A percentile compares a stretch with the other conserved stretches of the same genome.
Conservation (phyloP, 2,113 vertebrate species). For the Corydoras sp. region DNA sequence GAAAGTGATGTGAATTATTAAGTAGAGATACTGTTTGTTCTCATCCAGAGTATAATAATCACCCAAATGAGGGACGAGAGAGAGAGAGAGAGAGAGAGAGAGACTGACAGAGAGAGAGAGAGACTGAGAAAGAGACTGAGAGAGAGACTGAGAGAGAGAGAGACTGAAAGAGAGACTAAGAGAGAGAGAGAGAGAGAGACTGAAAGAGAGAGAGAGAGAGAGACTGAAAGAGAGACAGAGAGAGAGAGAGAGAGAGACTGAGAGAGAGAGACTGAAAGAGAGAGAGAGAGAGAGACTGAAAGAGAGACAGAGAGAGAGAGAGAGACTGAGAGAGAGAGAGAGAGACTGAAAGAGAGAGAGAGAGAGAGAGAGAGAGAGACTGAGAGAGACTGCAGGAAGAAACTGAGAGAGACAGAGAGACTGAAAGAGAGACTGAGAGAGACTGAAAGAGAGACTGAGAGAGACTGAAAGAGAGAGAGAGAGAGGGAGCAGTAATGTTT, state of each 20-base stretch:
- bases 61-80: slow-evolving; percentile 55
- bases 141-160: slow-evolving; percentile 12
- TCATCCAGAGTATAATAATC: slow-evolving; percentile 66
- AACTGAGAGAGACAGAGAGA: slow-evolving; percentile 5
- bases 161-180: no score
- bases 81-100: slow-evolving; percentile 14
- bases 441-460: slow-evolving; percentile 45
- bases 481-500: slow-evolving; percentile 45
- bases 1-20: slow-evolving; percentile 99
- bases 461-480: slow-evolving; percentile 47
- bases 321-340: no score
- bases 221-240: no score
- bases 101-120: slow-evolving; percentile 41
- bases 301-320: no score
- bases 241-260: neutral
- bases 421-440: slow-evolving; percentile 27
- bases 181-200: neutral
- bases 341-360: no score
- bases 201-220: no score
- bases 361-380: no score
- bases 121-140: slow-evolving; percentile 34
- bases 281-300: no score
- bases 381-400: no score
- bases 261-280: neutral
- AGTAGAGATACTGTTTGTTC: slow-evolving; percentile 76